Conservation (phyloP, 2,888 invertebrate species). For the Dinocampus coccinellae region DNA sequence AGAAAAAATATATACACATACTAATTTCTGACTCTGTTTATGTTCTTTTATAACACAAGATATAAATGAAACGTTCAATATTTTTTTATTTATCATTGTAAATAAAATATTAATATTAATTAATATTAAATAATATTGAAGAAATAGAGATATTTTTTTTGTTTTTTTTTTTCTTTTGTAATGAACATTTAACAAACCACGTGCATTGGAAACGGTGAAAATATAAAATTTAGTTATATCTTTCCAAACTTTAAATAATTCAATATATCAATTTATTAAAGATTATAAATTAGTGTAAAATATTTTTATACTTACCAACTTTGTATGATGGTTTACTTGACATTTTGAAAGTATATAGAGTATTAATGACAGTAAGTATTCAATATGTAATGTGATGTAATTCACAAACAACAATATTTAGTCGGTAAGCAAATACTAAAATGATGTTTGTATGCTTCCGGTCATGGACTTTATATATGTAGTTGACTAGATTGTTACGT, state of each 20-base stretch:
- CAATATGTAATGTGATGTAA: too few species aligned
- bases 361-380: too few species aligned
- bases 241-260: not conserved
- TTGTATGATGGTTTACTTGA: constrained; percentile 68
- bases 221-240: not conserved
- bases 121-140: not conserved
- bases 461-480: too few species aligned
- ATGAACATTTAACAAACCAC: not conserved
- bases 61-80: not conserved
- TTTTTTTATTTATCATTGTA: too few species aligned
- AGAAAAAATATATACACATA: not conserved
- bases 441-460: too few species aligned
- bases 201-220: not conserved
- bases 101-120: constrained; percentile 2
- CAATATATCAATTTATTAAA: not conserved
- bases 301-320: constrained; percentile 70
- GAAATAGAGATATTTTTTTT: too few species aligned
- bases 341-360: constrained; percentile 47
- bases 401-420: too few species aligned
- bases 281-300: not conserved
- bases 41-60: not conserved
- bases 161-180: not conserved
- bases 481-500: too few species aligned
- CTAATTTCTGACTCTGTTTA: too few species aligned
- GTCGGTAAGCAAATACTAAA: too few species aligned